phyloP scores from a whole-genome alignment of 2,797 vertebrate species.

The Alcedo atthis region DNA sequence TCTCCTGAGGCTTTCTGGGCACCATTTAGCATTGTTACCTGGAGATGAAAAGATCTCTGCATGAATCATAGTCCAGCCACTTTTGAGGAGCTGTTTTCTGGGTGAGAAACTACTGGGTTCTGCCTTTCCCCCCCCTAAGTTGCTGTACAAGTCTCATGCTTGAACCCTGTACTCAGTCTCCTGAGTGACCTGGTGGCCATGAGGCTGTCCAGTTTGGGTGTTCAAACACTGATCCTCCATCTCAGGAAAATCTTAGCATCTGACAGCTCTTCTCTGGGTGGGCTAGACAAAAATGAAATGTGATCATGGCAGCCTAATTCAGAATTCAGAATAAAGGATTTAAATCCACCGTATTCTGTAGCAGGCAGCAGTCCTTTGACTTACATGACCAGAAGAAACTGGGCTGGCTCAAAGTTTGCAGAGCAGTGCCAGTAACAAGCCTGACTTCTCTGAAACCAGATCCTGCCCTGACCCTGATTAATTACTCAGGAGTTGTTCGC shows the following conservation, averaged over 20 bases:
- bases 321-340: not conserved
- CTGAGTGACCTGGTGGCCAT: accelerated
- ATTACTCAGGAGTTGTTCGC: conserved; percentile 73
- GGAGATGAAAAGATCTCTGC: not conserved
- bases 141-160: not conserved
- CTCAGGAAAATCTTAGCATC: not conserved
- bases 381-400: not conserved
- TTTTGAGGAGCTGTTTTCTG: not conserved
- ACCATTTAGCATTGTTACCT: not conserved
- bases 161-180: not conserved
- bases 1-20: not conserved
- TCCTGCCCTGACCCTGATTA: conserved; percentile 70
- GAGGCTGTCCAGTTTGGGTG: not conserved
- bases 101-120: not conserved
- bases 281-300: not conserved
- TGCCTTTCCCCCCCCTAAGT: accelerated
- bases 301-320: not conserved
- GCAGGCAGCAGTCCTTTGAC: not conserved
- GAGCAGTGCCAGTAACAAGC: conserved; percentile 42
- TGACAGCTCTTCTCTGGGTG: not conserved
- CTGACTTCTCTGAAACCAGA: conserved; percentile 72
- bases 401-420: conserved; percentile 4
- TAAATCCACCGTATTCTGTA: not conserved
- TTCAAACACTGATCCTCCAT: not conserved
- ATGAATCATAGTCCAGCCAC: not conserved